phyloP scores from a whole-genome alignment of 2,888 invertebrate species.

The Ctenicera cuprea region DNA sequence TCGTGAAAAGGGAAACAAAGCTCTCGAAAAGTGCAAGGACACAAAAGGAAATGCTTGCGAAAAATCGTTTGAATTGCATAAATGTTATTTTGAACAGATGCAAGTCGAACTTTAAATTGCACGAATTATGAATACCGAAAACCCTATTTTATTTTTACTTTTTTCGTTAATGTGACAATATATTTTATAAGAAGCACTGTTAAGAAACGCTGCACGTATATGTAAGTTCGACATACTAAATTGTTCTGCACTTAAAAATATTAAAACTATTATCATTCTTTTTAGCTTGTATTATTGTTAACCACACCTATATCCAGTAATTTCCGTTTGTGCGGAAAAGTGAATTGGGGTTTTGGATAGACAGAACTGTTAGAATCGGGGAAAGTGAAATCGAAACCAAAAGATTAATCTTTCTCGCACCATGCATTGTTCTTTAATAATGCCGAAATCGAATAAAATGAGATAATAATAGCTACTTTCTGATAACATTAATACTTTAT shows the following conservation, averaged over 20 bases:
- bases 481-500: too few relatives aligned
- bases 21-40: constrained; percentile 71
- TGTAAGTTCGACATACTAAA: too few relatives aligned
- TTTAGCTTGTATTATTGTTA: too few relatives aligned
- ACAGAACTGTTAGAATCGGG: too few relatives aligned
- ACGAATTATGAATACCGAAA: not conserved
- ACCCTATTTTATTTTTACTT: not conserved
- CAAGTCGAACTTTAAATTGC: not conserved
- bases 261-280: too few relatives aligned
- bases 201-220: too few relatives aligned
- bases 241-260: too few relatives aligned
- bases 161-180: constrained; percentile 3
- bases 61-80: constrained; percentile 48
- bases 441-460: not conserved
- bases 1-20: constrained; percentile 68
- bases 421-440: not conserved
- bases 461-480: not conserved
- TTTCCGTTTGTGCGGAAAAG: too few relatives aligned
- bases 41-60: constrained; percentile 66
- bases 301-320: too few relatives aligned
- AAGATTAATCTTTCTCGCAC: not conserved
- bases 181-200: not conserved
- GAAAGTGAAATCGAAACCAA: not conserved
- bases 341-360: too few relatives aligned
- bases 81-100: constrained; percentile 49